A percentile compares a stretch with the other conserved stretches of the same genome.
Conservation (phyloP, 1,140 invertebrate species). For the Dreissena polymorpha region DNA sequence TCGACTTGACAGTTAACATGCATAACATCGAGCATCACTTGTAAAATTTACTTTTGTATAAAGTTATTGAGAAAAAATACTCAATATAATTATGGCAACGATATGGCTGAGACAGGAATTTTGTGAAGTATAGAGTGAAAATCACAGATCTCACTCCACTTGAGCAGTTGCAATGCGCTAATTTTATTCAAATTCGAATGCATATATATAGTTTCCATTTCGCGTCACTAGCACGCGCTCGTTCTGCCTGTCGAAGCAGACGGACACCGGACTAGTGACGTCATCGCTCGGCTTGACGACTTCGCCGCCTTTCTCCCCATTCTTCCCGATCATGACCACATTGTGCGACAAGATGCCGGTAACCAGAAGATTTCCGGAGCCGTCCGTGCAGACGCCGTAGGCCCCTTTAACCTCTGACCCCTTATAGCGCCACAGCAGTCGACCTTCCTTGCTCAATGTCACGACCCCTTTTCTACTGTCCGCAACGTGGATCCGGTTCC, state of each 20-base stretch:
- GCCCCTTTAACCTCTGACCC: constrained; percentile 38
- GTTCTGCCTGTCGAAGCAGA: constrained; percentile 27
- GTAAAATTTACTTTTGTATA: too few relatives aligned
- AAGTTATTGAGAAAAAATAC: too few relatives aligned
- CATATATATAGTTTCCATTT: constrained; percentile 28
- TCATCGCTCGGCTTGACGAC: constrained; percentile 31
- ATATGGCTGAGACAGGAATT: too few relatives aligned
- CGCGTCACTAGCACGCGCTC: constrained; percentile 20
- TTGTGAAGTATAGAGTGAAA: too few relatives aligned
- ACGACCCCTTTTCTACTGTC: constrained; percentile 50
- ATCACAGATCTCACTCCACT: too few relatives aligned
- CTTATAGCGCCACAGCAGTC: constrained; percentile 23
- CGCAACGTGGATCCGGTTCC: constrained; percentile 35
- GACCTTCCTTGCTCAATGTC: constrained; percentile 29
- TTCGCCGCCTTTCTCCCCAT: constrained; percentile 26
- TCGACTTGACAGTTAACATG: too few relatives aligned
- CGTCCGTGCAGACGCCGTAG: constrained; percentile 43
- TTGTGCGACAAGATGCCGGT: constrained; percentile 44
- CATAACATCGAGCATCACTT: too few relatives aligned
- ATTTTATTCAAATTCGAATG: constrained; percentile 29
- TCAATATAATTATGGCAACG: too few relatives aligned
- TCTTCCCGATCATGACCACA: constrained; percentile 23
- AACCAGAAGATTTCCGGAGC: constrained; percentile 22
- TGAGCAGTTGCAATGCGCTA: too few relatives aligned
- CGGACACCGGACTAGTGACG: constrained; percentile 23